A percentile compares a stretch with the other conserved stretches of the same genome.
These are phyloP conservation scores for Sminthurinus signatus DNA, from an alignment of 1,140 invertebrate genomes.

Conservation along the genomic window DNA sequence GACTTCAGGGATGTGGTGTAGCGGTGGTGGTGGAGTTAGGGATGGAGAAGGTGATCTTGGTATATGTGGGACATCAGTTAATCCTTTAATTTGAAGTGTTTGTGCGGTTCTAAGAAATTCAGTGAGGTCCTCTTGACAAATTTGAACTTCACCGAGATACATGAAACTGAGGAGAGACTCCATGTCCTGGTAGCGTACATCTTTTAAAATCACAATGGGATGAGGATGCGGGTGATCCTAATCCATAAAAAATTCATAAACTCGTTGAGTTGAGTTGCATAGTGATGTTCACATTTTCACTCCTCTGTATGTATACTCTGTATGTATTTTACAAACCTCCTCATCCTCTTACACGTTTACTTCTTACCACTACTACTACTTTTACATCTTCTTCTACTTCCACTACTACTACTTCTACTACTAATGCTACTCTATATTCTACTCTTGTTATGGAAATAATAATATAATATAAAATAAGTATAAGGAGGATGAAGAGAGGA, in stretches of 20 bases:
- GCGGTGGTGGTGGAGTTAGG: conserved; percentile 15
- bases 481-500: too few relatives aligned
- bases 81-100: conserved; percentile 78
- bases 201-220: conserved; percentile 84
- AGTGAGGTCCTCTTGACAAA: conserved; percentile 78
- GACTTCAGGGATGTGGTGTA: conserved; percentile 24
- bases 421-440: too few relatives aligned
- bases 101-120: conserved; percentile 85
- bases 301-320: not conserved
- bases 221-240: conserved; percentile 48
- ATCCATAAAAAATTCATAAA: not conserved
- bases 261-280: not conserved
- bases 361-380: too few relatives aligned
- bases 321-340: too few relatives aligned
- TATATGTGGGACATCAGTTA: conserved; percentile 70
- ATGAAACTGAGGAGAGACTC: conserved; percentile 86
- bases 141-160: conserved; percentile 90
- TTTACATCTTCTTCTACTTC: too few relatives aligned
- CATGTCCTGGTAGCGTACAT: conserved; percentile 67
- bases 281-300: conserved; percentile 3
- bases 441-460: too few relatives aligned
- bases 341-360: too few relatives aligned
- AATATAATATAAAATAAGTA: too few relatives aligned
- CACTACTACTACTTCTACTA: too few relatives aligned
- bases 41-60: conserved; percentile 22